Conservation (phyloP, 2,888 invertebrate genomes). For the Cephus runcator region DNA sequence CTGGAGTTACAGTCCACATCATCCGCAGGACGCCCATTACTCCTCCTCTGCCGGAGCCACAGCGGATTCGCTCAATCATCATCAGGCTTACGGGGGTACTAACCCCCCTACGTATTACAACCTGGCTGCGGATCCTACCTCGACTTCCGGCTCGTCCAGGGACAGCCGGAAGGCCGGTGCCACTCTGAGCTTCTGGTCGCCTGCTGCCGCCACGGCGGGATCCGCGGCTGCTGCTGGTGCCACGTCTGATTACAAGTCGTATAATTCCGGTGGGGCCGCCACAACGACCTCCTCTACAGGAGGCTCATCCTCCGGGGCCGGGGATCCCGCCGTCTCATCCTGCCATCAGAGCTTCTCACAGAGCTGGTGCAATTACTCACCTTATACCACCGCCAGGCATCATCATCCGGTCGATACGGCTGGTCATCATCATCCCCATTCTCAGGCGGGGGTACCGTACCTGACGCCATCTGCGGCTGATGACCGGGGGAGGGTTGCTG, state of each 20-base stretch:
- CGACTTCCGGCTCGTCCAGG: slow-evolving; percentile 69
- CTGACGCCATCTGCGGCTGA: slow-evolving; percentile 73
- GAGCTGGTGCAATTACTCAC: slow-evolving; percentile 80
- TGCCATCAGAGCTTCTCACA: slow-evolving; percentile 79
- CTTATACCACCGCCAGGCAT: slow-evolving; percentile 72
- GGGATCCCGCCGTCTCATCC: slow-evolving; percentile 69
- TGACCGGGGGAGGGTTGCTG: slow-evolving; percentile 74
- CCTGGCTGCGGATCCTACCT: slow-evolving; percentile 64
- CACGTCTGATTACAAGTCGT: slow-evolving; percentile 69
- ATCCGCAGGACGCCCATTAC: slow-evolving; percentile 62
- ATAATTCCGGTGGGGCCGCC: slow-evolving; percentile 73
- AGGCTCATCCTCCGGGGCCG: slow-evolving; percentile 66
- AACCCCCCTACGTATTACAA: slow-evolving; percentile 76
- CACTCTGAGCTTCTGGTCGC: slow-evolving; percentile 77
- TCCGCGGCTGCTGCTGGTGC: slow-evolving; percentile 61
- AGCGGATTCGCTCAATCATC: slow-evolving; percentile 70
- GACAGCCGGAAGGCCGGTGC: slow-evolving; percentile 69
- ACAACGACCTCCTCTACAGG: slow-evolving; percentile 71
- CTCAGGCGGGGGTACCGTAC: slow-evolving; percentile 71
- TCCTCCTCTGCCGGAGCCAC: slow-evolving; percentile 69
- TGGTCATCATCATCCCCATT: slow-evolving; percentile 71
- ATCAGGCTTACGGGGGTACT: slow-evolving; percentile 74
- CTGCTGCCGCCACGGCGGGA: slow-evolving; percentile 67
- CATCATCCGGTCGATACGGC: slow-evolving; percentile 67
- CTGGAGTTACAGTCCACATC: slow-evolving; percentile 80